Evolutionary conservation across 1,140 invertebrate species (phyloP).

Genomic region (Cherax destructor): DNA sequence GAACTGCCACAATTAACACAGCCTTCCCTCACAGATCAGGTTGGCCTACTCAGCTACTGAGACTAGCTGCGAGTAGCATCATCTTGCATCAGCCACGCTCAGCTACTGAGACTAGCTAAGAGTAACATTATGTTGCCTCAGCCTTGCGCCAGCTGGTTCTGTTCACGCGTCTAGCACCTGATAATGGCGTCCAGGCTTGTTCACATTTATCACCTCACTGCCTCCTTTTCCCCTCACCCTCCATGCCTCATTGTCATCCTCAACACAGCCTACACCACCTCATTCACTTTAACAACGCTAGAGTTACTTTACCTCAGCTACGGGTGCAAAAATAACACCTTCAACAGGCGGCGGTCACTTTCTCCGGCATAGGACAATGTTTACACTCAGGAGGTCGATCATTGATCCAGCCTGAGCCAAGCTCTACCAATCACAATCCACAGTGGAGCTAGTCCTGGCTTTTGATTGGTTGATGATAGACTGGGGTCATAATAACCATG

Average conservation of each 20-base stretch:
- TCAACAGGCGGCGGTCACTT: background rate
- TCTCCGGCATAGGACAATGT: slow-evolving; percentile 5
- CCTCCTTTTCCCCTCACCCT: background rate
- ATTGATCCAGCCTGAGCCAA: too few relatives aligned
- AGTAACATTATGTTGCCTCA: too few relatives aligned
- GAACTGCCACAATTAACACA: too few relatives aligned
- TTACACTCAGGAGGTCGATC: background rate
- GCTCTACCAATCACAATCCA: too few relatives aligned
- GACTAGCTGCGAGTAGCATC: background rate
- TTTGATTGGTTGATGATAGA: too few relatives aligned
- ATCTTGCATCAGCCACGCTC: too few relatives aligned
- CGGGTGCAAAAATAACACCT: background rate
- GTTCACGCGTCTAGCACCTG: background rate
- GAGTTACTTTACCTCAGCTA: background rate
- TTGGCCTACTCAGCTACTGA: background rate
- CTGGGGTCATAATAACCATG: too few relatives aligned
- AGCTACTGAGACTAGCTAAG: too few relatives aligned
- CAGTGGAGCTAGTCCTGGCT: too few relatives aligned
- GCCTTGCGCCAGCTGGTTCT: background rate
- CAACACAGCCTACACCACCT: background rate
- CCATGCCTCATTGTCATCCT: background rate
- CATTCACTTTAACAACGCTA: background rate
- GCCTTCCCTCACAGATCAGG: too few relatives aligned
- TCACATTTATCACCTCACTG: background rate
- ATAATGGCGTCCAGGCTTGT: background rate